These are phyloP conservation scores for Bursaphelenchus okinawaensis DNA, from an alignment of 2,888 invertebrate genomes.

Conservation along the genomic window DNA sequence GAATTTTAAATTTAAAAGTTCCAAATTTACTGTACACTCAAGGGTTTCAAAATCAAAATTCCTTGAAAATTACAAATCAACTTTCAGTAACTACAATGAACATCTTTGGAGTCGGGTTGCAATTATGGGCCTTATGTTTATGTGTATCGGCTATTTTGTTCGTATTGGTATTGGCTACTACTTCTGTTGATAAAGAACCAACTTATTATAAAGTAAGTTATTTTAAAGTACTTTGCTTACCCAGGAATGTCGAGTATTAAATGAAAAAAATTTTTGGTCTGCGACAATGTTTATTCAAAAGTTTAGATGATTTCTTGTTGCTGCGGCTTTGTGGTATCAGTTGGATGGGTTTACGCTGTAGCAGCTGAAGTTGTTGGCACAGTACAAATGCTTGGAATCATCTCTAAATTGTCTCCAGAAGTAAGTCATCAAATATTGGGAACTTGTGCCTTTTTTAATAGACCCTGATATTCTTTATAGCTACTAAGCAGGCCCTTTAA, in stretches of 20 bases:
- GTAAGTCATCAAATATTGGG: too few species aligned
- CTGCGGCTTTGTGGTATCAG: constrained; percentile 64
- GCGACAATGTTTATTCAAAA: neutral
- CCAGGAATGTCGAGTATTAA: neutral
- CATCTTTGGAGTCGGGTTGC: neutral
- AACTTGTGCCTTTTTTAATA: too few species aligned
- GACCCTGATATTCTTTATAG: too few species aligned
- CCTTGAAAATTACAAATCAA: too few species aligned
- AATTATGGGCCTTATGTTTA: constrained; percentile 34
- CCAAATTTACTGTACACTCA: constrained; percentile 1
- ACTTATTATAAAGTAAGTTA: constrained; percentile 34
- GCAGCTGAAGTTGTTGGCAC: constrained; percentile 66
- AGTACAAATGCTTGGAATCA: constrained; percentile 65
- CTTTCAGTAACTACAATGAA: neutral
- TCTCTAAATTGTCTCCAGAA: constrained; percentile 57
- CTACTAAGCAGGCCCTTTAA: too few species aligned
- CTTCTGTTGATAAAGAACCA: constrained; percentile 28
- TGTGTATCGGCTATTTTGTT: constrained; percentile 25
- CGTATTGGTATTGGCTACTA: constrained; percentile 27
- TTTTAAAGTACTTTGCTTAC: constrained; percentile 8
- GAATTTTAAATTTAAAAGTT: neutral
- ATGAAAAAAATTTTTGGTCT: neutral
- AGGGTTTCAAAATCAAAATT: constrained; percentile 22
- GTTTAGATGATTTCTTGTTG: constrained; percentile 55
- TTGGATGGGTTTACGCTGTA: constrained; percentile 65